Conservation (phyloP, 2,113 vertebrate genomes). For the Alces alces region DNA sequence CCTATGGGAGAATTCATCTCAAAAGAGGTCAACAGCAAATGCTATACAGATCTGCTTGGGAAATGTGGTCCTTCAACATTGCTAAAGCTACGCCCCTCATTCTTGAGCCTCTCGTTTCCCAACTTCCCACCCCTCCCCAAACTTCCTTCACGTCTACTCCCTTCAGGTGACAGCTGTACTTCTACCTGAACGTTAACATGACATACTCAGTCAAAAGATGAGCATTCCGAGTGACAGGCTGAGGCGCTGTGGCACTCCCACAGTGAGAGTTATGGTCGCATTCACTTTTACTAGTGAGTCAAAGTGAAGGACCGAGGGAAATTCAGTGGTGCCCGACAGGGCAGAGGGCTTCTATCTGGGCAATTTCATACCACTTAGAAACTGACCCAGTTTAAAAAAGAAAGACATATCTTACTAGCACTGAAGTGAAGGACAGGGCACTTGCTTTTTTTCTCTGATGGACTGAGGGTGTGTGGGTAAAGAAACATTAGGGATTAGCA, state of each 20-base stretch:
- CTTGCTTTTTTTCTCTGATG: background rate
- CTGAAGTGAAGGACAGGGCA: background rate
- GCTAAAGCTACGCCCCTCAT: background rate
- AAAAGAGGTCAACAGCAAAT: slow-evolving; percentile 40
- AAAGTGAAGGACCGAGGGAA: background rate
- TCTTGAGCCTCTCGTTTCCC: background rate
- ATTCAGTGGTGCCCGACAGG: background rate
- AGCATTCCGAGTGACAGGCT: slow-evolving; percentile 10
- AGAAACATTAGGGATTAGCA: background rate
- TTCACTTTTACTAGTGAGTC: background rate
- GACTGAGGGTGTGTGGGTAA: background rate
- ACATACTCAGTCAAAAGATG: slow-evolving; percentile 71
- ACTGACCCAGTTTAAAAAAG: background rate
- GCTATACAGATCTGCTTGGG: slow-evolving; percentile 44
- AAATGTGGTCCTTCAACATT: background rate
- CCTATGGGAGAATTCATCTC: slow-evolving; percentile 43
- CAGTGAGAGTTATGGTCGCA: background rate
- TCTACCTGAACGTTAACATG: slow-evolving; percentile 47
- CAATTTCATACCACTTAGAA: background rate
- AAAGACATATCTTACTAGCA: background rate
- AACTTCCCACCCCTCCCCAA: background rate
- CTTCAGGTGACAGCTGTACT: background rate
- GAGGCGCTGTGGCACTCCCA: background rate
- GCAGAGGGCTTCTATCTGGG: background rate
- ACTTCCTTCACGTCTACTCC: background rate